A percentile compares a stretch with the other conserved stretches of the same genome.
Conservation (phyloP, 2,797 vertebrate genomes). For the Tenualosa ilisha region DNA sequence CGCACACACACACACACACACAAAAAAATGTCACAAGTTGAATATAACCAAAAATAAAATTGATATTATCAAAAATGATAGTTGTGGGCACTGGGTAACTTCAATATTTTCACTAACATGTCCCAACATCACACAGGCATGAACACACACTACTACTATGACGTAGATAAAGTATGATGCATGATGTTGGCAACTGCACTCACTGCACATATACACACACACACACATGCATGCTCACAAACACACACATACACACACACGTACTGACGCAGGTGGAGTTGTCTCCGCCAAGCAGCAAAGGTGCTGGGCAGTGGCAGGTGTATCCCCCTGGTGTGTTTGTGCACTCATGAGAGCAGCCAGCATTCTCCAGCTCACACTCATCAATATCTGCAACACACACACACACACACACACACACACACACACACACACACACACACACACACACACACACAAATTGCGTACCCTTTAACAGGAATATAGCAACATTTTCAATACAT, state of each 20-base stretch:
- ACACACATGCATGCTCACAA: slow-evolving; percentile 62
- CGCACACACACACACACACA: not conserved
- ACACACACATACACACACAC: slow-evolving; percentile 46
- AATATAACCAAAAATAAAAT: not conserved
- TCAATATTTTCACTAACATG: not conserved
- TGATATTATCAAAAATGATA: not conserved
- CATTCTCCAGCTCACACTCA: slow-evolving; percentile 77
- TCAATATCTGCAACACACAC: slow-evolving; percentile 68
- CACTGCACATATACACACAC: not conserved
- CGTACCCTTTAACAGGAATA: not conserved
- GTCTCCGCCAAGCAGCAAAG: slow-evolving; percentile 68
- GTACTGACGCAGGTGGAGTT: slow-evolving; percentile 73
- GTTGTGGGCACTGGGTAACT: not conserved
- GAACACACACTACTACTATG: not conserved
- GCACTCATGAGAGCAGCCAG: slow-evolving; percentile 76
- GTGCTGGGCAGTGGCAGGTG: slow-evolving; percentile 68
- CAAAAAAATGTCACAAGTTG: not conserved
- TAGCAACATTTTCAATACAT: not conserved
- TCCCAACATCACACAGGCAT: not conserved
- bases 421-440: slow-evolving; percentile 28
- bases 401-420: slow-evolving; percentile 31
- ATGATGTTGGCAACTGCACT: not conserved
- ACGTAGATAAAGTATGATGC: not conserved
- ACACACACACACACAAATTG: slow-evolving; percentile 7
- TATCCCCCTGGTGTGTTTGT: slow-evolving; percentile 72